These are phyloP conservation scores for Cantharis rufa DNA, from an alignment of 2,888 invertebrate species.

Conservation along the genomic window DNA sequence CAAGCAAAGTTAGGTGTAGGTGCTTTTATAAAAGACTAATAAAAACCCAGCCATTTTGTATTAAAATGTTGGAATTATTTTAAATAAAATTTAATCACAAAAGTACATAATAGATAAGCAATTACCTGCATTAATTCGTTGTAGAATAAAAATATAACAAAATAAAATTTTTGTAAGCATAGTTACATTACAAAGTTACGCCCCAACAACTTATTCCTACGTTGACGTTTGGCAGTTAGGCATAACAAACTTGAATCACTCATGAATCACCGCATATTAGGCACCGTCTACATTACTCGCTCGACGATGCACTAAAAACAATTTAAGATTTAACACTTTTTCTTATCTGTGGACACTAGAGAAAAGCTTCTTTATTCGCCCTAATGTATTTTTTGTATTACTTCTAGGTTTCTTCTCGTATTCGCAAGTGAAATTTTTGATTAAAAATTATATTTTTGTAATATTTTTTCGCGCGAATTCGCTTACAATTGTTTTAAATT, in stretches of 20 bases:
- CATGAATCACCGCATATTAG: slow-evolving; percentile 4
- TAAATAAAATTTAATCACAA: neutral
- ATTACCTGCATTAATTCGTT: slow-evolving; percentile 30
- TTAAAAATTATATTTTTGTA: neutral
- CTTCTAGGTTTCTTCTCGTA: no score
- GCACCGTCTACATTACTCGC: neutral
- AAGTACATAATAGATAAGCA: neutral
- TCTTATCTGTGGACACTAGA: no score
- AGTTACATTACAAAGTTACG: slow-evolving; percentile 40
- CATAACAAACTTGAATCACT: neutral
- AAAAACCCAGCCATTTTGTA: slow-evolving; percentile 7
- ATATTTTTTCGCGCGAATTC: neutral
- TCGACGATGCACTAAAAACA: neutral
- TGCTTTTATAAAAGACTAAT: neutral
- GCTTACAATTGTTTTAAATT: neutral
- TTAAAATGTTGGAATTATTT: neutral
- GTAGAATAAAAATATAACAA: slow-evolving; percentile 34
- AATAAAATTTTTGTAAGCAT: slow-evolving; percentile 36
- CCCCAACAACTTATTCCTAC: slow-evolving; percentile 30
- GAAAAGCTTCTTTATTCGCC: no score
- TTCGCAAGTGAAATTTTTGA: neutral
- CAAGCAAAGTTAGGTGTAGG: neutral
- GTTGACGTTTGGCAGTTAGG: neutral
- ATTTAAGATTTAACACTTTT: no score
- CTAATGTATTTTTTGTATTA: no score